Evolutionary conservation across 2,888 invertebrate genomes (phyloP), one percentile per base, ranked within the genome.

Genomic region (Agrotis puta): DNA sequence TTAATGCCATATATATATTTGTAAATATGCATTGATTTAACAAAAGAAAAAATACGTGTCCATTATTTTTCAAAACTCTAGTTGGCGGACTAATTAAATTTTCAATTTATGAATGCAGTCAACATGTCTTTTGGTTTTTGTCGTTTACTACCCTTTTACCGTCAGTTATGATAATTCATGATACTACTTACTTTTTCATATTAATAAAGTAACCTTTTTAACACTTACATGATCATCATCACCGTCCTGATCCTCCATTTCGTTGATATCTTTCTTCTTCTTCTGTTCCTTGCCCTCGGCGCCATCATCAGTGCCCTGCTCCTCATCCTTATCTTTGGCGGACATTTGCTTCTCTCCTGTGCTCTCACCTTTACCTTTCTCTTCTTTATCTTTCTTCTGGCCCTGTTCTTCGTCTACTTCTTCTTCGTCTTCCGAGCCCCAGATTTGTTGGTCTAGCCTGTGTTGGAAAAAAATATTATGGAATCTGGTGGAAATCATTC

Each of bases 391-490:
- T 83, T 96, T 95, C 85, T 96, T 92, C 43, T 87, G 81, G 5
- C 88, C 85, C 62, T 96, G 94, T 24, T 97, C 96, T 43, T 97
- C 96, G 0, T 97, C 96, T 33, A 96, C 92, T 4, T 97, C 97
- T 66, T 98, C 97, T 85, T 98, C 98, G 53, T 98, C 97, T 88
- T 99, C 98, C 6, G 98, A 98, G 6, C 98, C 98, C 98, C 98
- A 98, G 85, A 98, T 97, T 95, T 98, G 97, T 89, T 98, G 97
- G 86, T 98, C 98, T 22, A 98, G 89, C 80, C 96, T 96, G 90
- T 79, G 95, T 95, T 66, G 47, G 20, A n/a, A 56, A 1, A 14
- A 33, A 33, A 33, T 33, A 1, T 33, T 33, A 6, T 33, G 33
- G 6, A 5, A 33, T 33, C 33, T 33, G 7, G 33, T 1, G 39